These are phyloP conservation scores for Lottia scabra DNA, from an alignment of 2,888 invertebrate species.

Conservation along the genomic window DNA sequence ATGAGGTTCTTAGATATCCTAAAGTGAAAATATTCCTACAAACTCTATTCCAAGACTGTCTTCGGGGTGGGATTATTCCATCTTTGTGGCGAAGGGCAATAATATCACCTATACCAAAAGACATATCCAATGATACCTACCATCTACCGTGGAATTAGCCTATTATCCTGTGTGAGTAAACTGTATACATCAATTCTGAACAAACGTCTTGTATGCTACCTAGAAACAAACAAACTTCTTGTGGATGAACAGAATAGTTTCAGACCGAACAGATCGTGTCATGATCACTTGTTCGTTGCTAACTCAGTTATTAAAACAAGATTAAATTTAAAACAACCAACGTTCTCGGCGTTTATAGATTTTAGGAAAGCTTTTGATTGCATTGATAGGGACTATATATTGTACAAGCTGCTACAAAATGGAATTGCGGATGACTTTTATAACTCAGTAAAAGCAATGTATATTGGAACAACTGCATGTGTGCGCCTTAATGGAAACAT, in stretches of 20 bases:
- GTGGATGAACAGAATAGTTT: background rate
- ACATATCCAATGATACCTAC: background rate
- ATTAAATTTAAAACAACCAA: background rate
- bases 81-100: background rate
- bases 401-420: background rate
- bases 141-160: background rate
- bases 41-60: too few relatives aligned
- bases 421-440: background rate
- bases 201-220: background rate
- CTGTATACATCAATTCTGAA: background rate
- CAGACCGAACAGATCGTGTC: background rate
- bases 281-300: background rate
- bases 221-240: background rate
- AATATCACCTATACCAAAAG: background rate
- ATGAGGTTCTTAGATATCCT: background rate
- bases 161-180: background rate
- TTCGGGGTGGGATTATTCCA: background rate
- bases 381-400: background rate
- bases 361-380: background rate
- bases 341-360: conserved; percentile 6
- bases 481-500: background rate
- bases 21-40: background rate
- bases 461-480: background rate
- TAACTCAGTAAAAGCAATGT: background rate
- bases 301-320: background rate